Evolutionary conservation across 2,888 invertebrate genomes (phyloP).

Genomic region (Panorpa germanica): DNA sequence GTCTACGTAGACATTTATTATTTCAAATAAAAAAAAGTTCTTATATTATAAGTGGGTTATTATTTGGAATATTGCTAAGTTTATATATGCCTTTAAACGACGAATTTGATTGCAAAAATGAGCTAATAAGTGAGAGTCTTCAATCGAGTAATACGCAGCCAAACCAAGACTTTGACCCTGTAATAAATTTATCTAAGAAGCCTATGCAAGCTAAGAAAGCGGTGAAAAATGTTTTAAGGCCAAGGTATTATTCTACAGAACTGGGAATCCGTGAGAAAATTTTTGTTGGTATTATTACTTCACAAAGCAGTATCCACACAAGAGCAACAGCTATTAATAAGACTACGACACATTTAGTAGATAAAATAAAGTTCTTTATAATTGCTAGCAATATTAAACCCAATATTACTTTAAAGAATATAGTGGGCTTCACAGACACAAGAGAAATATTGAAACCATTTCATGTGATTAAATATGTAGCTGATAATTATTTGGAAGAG

Average conservation of each 20-base stretch:
- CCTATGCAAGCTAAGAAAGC: constrained; percentile 25
- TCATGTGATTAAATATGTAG: constrained; percentile 75
- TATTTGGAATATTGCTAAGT: too few species aligned
- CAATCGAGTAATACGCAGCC: constrained; percentile 21
- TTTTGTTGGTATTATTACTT: constrained; percentile 71
- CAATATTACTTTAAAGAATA: constrained; percentile 39
- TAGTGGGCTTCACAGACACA: constrained; percentile 76
- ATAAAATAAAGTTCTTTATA: constrained; percentile 68
- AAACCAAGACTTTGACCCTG: constrained; percentile 26
- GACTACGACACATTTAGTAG: constrained; percentile 67
- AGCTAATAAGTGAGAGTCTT: too few species aligned
- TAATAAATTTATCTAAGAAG: constrained; percentile 24
- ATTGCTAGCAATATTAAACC: constrained; percentile 33
- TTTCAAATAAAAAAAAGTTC: too few species aligned
- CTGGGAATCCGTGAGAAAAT: constrained; percentile 80
- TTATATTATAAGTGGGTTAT: too few species aligned
- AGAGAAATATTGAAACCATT: constrained; percentile 59
- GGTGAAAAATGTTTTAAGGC: constrained; percentile 51
- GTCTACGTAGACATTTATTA: too few species aligned
- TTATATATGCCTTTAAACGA: too few species aligned
- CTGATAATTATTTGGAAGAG: constrained; percentile 72
- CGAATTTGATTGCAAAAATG: too few species aligned
- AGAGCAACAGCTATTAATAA: constrained; percentile 72
- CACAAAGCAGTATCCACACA: constrained; percentile 47
- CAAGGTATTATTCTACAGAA: constrained; percentile 89